Conservation (phyloP, 2,888 invertebrate genomes). For the Sinelater perroti region DNA sequence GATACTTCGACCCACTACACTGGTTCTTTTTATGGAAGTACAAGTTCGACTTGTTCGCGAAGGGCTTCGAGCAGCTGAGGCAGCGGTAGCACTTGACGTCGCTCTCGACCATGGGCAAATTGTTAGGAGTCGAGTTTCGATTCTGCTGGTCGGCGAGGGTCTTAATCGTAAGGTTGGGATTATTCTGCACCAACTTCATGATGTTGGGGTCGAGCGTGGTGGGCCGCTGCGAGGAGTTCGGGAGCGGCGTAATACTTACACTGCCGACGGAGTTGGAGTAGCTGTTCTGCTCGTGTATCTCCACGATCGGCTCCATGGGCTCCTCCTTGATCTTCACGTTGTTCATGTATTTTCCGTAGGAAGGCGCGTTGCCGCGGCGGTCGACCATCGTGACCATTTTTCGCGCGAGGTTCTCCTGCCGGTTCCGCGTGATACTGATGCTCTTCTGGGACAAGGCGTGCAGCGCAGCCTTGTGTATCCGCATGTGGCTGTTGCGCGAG, state of each 20-base stretch:
- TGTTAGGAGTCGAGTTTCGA: neutral
- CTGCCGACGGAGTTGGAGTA: slow-evolving; percentile 44
- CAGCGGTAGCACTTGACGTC: slow-evolving; percentile 56
- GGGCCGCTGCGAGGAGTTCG: slow-evolving; percentile 51
- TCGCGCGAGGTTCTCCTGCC: slow-evolving; percentile 21
- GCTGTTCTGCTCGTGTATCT: slow-evolving; percentile 54
- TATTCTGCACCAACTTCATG: slow-evolving; percentile 58
- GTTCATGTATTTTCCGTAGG: slow-evolving; percentile 24
- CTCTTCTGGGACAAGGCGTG: slow-evolving; percentile 29
- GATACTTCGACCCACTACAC: slow-evolving; percentile 59
- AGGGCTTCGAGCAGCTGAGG: slow-evolving; percentile 58
- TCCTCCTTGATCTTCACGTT: slow-evolving; percentile 52
- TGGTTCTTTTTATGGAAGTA: slow-evolving; percentile 61
- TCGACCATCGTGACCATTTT: slow-evolving; percentile 20
- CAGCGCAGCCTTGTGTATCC: slow-evolving; percentile 56
- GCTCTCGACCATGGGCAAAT: slow-evolving; percentile 28
- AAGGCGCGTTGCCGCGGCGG: slow-evolving; percentile 17
- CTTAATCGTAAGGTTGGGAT: slow-evolving; percentile 58
- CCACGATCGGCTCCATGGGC: slow-evolving; percentile 57
- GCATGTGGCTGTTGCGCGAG: slow-evolving; percentile 60
- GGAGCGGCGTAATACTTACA: slow-evolving; percentile 59
- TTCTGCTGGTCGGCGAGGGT: slow-evolving; percentile 39
- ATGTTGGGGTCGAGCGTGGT: slow-evolving; percentile 54
- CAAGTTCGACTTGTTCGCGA: slow-evolving; percentile 59
- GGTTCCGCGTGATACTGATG: slow-evolving; percentile 23